Evolutionary conservation across 2,113 vertebrate species (phyloP), one percentile per base, ranked within the genome.

Genomic region (Onychorhynchus coronatus): DNA sequence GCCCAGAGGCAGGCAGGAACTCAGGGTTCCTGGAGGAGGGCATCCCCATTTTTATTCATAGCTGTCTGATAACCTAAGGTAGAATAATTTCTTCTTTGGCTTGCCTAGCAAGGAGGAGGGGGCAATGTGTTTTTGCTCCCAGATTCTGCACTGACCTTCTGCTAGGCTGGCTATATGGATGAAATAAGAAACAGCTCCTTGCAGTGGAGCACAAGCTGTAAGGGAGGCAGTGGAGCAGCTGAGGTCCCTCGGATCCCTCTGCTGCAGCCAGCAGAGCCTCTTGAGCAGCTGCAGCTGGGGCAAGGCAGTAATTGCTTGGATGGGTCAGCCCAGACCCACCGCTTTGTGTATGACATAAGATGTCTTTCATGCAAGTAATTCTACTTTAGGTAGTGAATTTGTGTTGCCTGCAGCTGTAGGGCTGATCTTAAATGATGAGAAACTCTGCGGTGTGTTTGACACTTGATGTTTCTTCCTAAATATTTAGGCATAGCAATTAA

Each of bases 171-270:
- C 67, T 37, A 1, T 5, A 11, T 11, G 37, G 16, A 23, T 58
- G 50, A 56, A 30, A 12, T 20, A 55, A 41, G 50, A 27, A 27
- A 5, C 9, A 70, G 10, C 19, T 91, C 21, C 13, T 12, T 24
- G 56, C 27, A 62, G 56, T n/a, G 65, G 49, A 72, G 46, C 27
- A 14, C 2, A 1, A 20, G 68, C n/a, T 0, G 0, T 30, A 2
- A 33, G 35, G 0, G 2, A 18, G 50, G 50, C 70, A 33, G 55
- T 0, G 1, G 28, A 49, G 80, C 58, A 80, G 62, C 80, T 72
- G 83, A 58, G 49, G 53, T 83, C 44, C 30, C 24, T 46, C 4
- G 0, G 14, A 2, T 37, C 1, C 2, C 41, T 71, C 31, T 0
- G 0, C 78, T 61, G 41, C 3, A 16, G 47, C 44, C 31, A 1